Conservation (phyloP, 2,113 vertebrate species). For the Neolamprologus devosi region DNA sequence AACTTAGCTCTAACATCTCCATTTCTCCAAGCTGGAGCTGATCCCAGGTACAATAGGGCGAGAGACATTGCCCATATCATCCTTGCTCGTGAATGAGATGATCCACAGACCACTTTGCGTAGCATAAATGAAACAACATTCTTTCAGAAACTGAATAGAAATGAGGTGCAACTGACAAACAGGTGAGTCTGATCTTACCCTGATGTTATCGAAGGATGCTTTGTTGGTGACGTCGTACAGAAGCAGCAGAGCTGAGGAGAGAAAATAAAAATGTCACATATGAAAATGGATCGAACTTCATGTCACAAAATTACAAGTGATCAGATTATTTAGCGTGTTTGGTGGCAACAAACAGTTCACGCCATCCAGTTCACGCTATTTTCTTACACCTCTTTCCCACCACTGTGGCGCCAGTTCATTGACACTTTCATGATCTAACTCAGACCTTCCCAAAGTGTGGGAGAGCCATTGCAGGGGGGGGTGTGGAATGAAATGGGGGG, state of each 20-base stretch:
- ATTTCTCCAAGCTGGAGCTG: not conserved
- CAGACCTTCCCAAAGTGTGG: not conserved
- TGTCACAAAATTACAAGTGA: not conserved
- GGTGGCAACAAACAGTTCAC: not conserved
- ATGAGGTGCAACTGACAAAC: not conserved
- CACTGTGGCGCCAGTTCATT: rapidly evolving
- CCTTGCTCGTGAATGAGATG: not conserved
- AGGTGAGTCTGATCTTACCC: conserved; percentile 63
- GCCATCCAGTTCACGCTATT: rapidly evolving
- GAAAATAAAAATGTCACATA: not conserved
- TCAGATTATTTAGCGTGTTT: not conserved
- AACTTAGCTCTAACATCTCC: not conserved
- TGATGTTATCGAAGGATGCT: conserved; percentile 87
- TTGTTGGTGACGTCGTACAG: conserved; percentile 90
- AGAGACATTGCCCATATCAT: not conserved
- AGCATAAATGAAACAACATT: not conserved
- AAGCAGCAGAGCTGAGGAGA: conserved; percentile 80
- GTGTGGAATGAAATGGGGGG: no score
- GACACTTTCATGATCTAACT: not conserved
- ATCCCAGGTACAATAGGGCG: not conserved
- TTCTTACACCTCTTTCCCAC: not conserved
- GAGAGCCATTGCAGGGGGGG: no score
- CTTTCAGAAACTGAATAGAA: not conserved
- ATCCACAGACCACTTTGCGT: rapidly evolving
- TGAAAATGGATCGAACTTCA: not conserved